Evolutionary conservation across 2,888 invertebrate species (phyloP), one percentile per base, ranked within the genome.

Genomic region (Chymomyza amoena): DNA sequence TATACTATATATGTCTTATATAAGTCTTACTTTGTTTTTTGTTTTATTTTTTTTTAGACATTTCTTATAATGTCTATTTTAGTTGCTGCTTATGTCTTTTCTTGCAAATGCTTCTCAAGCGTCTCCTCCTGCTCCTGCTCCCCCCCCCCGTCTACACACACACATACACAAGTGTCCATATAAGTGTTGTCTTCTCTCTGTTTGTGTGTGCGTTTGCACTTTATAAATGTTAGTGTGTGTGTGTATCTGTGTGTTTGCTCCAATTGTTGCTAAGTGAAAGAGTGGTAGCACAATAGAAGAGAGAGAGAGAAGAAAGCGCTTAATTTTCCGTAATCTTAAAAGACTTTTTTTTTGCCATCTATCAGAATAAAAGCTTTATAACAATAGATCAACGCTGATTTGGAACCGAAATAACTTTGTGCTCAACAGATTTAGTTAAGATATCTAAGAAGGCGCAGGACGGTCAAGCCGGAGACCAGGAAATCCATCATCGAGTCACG

Each of bases 21-120:
- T 75, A 28, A 36, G 36, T 66, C 25, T 15, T n/a, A 13, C 45
- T 60, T 45, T 60, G 20, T 54, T 67, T 16, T 45, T 56, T 32
- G 18, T 50, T 68, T 60, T 36, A 18, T 60, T 73, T 61, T 66
- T 25, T 51, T 63, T 50, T 45, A 69, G 56, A 70, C 69, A 77
- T 84, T 77, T 77, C 72, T 81, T 80, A 88, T 88, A 87, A 85
- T 88, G 88, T 85, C 79, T 86, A 80, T 85, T 87, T 88, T 82
- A 82, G 87, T 80, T 71, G 73, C 69, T 73, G 73, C 61, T 78
- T 70, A 75, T 68, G 85, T 76, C 87, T 82, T 83, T 83, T 83
- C 73, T 85, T 80, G 83, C 85, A 87, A 86, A 84, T 32, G 7
- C 32, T 32, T 32, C 32, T 3, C 32, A 32, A 32, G 32, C 32